Evolutionary conservation across 1,140 invertebrate genomes (phyloP), one percentile per base, ranked within the genome.

Genomic region (Akabosia matsudoensis): DNA sequence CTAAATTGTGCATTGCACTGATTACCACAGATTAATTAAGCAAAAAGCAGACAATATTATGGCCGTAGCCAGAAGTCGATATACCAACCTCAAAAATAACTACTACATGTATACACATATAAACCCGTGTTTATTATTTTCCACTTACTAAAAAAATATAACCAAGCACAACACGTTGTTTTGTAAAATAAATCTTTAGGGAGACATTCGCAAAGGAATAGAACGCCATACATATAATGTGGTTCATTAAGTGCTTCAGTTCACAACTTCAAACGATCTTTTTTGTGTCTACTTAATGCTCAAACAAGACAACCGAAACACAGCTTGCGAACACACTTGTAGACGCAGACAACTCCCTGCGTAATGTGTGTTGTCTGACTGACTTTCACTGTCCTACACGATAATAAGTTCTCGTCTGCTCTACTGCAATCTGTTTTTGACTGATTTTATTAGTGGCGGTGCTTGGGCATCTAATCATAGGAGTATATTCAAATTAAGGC

Each of bases 241-340:
- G n/a, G 24, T 33, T 37, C 33, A 67, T 30, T 37, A 64, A 56
- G 24, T 74, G 33, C 64, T 0, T 61, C 31, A 24, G 26, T 74
- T 31, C 64, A 37, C 33, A 64, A 64, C 33, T 67, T 37, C 56
- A 34, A 74, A 56, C 56, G 33, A 37, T 45, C 61, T 30, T 70
- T 56, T 64, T 3, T 33, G 34, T 22, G n/a, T 64, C 56, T 18
- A 7, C 7, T 18, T 10, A 7, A 45, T 18, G 18, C 37, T 7
- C 37, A 45, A 45, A 45, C 56, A 74, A 74, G 52, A 74, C 33
- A 73, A 73, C 71, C 54, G 71, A 34, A 18, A 54, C 73, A 54
- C 56, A 74, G 56, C 56, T 51, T 54, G 51, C 73, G 56, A 54
- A 74, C 31, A 24, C 56, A 45, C 52, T 74, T 74, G 52, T 30